Evolutionary conservation across 2,113 vertebrate species (phyloP).

Genomic region (Cryptotis parvus): DNA sequence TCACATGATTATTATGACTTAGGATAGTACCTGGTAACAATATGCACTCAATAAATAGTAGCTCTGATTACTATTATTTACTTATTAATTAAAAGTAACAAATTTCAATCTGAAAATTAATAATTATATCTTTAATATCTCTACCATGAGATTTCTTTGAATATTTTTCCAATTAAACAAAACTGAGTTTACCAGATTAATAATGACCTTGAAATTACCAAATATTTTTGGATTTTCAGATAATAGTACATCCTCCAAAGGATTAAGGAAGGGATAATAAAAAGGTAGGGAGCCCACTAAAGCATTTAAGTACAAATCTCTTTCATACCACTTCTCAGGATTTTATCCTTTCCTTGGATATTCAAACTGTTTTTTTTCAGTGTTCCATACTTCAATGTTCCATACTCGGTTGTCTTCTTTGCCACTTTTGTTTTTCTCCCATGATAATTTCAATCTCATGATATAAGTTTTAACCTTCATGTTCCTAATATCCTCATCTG

Average conservation of each 20-base stretch:
- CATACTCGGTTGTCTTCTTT: neutral
- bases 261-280: neutral
- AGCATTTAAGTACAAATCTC: neutral
- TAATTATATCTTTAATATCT: neutral
- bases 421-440: neutral
- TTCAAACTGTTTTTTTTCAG: too few species aligned
- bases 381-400: too few species aligned
- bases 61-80: conserved; percentile 44
- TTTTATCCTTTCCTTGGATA: neutral
- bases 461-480: neutral
- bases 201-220: neutral
- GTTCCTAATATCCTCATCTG: conserved; percentile 18
- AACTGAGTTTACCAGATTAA: conserved; percentile 12
- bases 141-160: neutral
- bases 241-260: neutral
- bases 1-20: neutral
- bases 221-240: conserved; percentile 22
- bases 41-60: neutral
- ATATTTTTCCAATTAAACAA: conserved; percentile 27
- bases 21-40: neutral
- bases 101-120: conserved; percentile 26
- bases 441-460: neutral
- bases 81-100: conserved; percentile 44
- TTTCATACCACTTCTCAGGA: neutral
- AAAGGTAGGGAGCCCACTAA: neutral